phyloP scores from a whole-genome alignment of 2,113 vertebrate species.

The Phasianus colchicus region DNA sequence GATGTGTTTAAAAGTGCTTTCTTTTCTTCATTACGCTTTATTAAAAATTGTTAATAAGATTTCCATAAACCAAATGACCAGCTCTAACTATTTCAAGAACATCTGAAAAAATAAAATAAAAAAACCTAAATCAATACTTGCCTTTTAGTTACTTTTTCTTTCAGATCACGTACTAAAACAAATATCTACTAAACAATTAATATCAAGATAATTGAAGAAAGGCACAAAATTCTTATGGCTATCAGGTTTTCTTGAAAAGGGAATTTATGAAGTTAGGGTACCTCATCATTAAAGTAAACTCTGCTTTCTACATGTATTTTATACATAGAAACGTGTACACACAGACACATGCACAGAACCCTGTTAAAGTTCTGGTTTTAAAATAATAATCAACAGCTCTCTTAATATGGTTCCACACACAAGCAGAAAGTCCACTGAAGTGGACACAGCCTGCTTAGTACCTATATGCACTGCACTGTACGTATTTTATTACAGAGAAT shows the following conservation, averaged over 20 bases:
- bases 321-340: background rate
- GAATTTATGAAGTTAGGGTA: background rate
- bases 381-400: background rate
- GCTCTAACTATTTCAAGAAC: background rate
- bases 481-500: background rate
- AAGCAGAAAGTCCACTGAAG: background rate
- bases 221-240: background rate
- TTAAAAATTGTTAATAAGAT: constrained; percentile 32
- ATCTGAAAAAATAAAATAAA: background rate
- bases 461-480: background rate
- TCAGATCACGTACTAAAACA: background rate
- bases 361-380: background rate
- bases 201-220: background rate
- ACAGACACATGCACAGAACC: background rate
- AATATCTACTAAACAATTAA: constrained; percentile 20
- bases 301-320: background rate
- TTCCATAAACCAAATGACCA: background rate
- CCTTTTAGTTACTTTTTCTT: background rate
- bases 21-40: constrained; percentile 20
- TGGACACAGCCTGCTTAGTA: background rate
- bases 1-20: constrained; percentile 55
- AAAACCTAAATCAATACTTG: background rate
- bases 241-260: background rate
- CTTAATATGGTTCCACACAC: background rate
- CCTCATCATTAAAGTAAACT: background rate